Base-by-base conservation (phyloP, 2,113 vertebrate genomes). In the Erythrocebus patas region DNA sequence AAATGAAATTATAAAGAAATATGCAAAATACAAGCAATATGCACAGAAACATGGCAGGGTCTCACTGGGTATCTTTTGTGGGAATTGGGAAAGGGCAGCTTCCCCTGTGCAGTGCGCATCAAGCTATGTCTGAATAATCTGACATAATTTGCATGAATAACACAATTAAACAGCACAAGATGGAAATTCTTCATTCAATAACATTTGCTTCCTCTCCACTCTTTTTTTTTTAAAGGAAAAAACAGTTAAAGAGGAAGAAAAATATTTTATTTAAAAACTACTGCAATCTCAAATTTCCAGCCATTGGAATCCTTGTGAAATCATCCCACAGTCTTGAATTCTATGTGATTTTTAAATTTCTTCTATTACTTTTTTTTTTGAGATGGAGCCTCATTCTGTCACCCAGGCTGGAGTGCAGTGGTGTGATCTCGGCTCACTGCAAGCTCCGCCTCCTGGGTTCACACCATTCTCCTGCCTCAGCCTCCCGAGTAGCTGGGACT, bases 21-120 rank as follows among this genome's bases (percentile, higher is more conserved):
- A 38, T 13, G 10, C 40, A 35, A 20, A 27, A 61, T 10, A 20
- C 5, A n/a, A 12, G 50, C 50, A 59, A 10, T 23, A 1, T 0
- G 45, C 27, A 22, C n/a, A 79, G 72, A 45, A 79, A 32, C 27
- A 55, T 18, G 5, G 35, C 0, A 4, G 57, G 6, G 30, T 9
- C 43, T 61, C 38, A 48, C 22, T 11, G 32, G 86, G 25, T 25
- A 27, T 13, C 1, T 20, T 38, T 1, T 48, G 9, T 8, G 32
- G 38, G 70, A 11, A 8, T 4, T 22, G 38, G 48, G 30, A 20
- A 43, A 75, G 20, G 23, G 6, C 68, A 70, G 35, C 70, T 22
- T 11, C 20, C 38, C 16, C 2, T 32, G 0, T 5, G 1, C 16
- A 13, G 9, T 6, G 13, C 1, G 2, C 59, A 8, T 35, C 32